Evolutionary conservation across 2,113 vertebrate genomes (phyloP).

Genomic region (Apodemus speciosus): DNA sequence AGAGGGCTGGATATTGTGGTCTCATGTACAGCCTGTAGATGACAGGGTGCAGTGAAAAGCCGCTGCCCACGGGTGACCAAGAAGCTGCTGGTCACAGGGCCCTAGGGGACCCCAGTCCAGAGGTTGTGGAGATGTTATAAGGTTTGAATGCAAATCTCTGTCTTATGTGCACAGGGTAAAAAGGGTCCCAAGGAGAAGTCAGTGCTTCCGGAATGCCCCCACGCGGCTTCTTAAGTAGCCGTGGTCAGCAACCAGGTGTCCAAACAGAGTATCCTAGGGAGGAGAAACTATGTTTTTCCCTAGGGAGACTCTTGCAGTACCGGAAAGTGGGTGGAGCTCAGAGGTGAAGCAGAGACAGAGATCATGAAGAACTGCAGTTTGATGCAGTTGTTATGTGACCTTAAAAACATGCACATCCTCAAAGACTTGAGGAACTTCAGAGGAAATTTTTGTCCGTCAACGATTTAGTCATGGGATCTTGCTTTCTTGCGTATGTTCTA

Average conservation of each 20-base stretch:
- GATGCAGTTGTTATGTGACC: not conserved
- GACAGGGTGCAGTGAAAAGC: not conserved
- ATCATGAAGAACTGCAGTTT: not conserved
- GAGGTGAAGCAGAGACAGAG: not conserved
- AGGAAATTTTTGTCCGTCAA: conserved; percentile 21
- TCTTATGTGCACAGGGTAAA: not conserved
- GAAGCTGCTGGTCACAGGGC: not conserved
- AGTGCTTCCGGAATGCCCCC: not conserved
- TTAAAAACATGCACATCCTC: not conserved
- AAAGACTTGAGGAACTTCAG: conserved; percentile 15
- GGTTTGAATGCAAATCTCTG: not conserved
- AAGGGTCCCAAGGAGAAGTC: not conserved
- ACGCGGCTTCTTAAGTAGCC: not conserved
- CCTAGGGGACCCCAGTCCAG: not conserved
- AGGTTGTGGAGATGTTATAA: not conserved
- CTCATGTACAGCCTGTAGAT: not conserved
- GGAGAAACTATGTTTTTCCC: not conserved
- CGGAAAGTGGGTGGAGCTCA: not conserved
- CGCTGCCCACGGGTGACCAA: not conserved
- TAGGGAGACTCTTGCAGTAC: not conserved
- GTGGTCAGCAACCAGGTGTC: not conserved
- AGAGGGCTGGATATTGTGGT: not conserved
- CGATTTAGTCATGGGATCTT: not conserved
- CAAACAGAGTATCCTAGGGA: not conserved
- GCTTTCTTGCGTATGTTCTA: not conserved